Evolutionary conservation across 2,888 invertebrate genomes (phyloP).

Genomic region (Synanthedon formicaeformis): DNA sequence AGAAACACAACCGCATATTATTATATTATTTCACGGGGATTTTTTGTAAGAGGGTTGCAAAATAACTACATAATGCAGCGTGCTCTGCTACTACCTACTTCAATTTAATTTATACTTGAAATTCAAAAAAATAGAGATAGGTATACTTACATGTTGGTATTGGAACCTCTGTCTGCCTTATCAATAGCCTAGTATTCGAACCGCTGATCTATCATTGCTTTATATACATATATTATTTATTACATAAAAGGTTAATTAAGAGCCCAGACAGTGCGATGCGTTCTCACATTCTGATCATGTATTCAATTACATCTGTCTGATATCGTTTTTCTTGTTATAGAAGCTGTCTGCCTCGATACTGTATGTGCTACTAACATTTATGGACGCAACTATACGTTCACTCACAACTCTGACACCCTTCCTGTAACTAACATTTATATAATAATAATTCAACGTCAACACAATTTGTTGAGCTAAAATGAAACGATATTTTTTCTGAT

Average conservation of each 20-base stretch:
- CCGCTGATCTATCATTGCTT: too few relatives aligned
- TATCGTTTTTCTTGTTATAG: constrained; percentile 15
- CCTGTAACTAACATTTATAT: background rate
- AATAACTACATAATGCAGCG: too few relatives aligned
- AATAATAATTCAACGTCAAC: constrained; percentile 3
- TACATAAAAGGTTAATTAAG: background rate
- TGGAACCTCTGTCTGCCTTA: too few relatives aligned
- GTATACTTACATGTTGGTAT: too few relatives aligned
- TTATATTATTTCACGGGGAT: too few relatives aligned
- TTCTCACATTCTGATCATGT: constrained; percentile 24
- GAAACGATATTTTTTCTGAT: constrained; percentile 7
- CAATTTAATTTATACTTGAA: too few relatives aligned
- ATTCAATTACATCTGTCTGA: constrained; percentile 28
- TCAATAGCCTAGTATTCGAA: too few relatives aligned
- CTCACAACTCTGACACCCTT: background rate
- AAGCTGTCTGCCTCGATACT: constrained; percentile 1
- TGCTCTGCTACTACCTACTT: too few relatives aligned
- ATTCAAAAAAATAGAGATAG: too few relatives aligned
- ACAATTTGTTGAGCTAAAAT: constrained; percentile 1
- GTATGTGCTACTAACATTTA: constrained; percentile 16
- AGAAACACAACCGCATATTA: too few relatives aligned
- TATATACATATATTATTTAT: too few relatives aligned
- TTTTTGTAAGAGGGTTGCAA: too few relatives aligned
- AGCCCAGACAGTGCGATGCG: background rate
- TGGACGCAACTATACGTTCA: background rate